These are phyloP conservation scores for Abrostola tripartita DNA, from an alignment of 2,888 invertebrate genomes.

Conservation along the genomic window DNA sequence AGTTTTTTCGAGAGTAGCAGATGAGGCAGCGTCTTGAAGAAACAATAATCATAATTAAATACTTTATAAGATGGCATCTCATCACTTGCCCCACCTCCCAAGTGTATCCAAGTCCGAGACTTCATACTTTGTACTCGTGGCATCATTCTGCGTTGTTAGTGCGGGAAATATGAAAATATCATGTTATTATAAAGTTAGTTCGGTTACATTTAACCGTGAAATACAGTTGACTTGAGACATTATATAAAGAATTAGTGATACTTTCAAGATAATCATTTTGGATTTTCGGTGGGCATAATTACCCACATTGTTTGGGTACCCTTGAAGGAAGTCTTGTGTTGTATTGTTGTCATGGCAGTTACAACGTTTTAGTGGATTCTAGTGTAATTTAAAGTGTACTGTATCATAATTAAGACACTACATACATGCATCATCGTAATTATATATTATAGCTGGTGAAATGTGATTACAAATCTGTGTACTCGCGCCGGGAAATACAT, in stretches of 20 bases:
- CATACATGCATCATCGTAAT: no score
- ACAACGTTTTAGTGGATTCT: no score
- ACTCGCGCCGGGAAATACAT: no score
- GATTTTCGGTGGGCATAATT: constrained; percentile 2
- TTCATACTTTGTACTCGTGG: constrained; percentile 74
- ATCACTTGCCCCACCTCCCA: constrained; percentile 51
- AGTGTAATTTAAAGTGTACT: no score
- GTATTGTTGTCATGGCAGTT: background rate
- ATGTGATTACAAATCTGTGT: no score
- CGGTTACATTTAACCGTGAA: constrained; percentile 64
- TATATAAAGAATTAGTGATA: constrained; percentile 27
- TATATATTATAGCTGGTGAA: no score
- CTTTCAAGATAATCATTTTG: constrained; percentile 23
- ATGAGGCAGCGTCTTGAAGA: no score
- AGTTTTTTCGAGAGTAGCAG: no score
- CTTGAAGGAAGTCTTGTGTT: background rate
- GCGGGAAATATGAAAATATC: constrained; percentile 79
- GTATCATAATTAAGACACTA: no score
- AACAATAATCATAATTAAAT: background rate
- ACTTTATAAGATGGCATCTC: background rate
- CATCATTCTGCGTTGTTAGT: constrained; percentile 77
- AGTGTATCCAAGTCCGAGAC: constrained; percentile 75
- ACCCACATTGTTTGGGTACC: no score
- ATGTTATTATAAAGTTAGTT: constrained; percentile 74
- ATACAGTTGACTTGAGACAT: constrained; percentile 53